Conservation (phyloP, 2,113 vertebrate genomes). For the Proterorhinus semilunaris region DNA sequence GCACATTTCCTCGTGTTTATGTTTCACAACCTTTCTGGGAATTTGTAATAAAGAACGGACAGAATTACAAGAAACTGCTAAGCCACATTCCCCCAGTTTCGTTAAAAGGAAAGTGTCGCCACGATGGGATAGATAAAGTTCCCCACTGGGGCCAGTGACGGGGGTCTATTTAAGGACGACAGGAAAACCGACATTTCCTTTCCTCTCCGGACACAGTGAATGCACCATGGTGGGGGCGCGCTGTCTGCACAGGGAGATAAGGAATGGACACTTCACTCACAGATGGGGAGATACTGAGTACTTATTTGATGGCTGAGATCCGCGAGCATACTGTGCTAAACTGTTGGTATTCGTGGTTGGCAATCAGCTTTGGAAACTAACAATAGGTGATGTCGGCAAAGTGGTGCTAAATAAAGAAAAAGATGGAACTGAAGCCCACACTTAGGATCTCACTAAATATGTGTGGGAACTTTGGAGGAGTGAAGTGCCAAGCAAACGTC, state of each 20-base stretch:
- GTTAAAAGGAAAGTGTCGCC: conserved; percentile 59
- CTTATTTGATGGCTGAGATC: not conserved
- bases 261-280: conserved; percentile 16
- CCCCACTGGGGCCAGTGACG: conserved; percentile 37
- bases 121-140: conserved; percentile 57
- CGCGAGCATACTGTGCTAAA: no score
- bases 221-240: conserved; percentile 44
- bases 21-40: no score
- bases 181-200: conserved; percentile 68
- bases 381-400: not conserved
- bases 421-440: no score
- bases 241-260: conserved; percentile 69
- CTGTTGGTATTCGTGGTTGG: no score
- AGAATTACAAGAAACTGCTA: conserved; percentile 15
- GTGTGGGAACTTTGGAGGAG: no score
- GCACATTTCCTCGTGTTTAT: no score
- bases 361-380: not conserved
- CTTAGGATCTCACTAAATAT: no score
- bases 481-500: no score
- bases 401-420: no score
- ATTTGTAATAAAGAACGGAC: not conserved
- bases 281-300: conserved; percentile 13
- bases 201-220: conserved; percentile 63
- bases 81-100: conserved; percentile 26
- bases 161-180: conserved; percentile 64